A percentile compares a stretch with the other conserved stretches of the same genome.
These are phyloP conservation scores for Stegana nigrithorax DNA, from an alignment of 2,888 invertebrate genomes.

Conservation along the genomic window DNA sequence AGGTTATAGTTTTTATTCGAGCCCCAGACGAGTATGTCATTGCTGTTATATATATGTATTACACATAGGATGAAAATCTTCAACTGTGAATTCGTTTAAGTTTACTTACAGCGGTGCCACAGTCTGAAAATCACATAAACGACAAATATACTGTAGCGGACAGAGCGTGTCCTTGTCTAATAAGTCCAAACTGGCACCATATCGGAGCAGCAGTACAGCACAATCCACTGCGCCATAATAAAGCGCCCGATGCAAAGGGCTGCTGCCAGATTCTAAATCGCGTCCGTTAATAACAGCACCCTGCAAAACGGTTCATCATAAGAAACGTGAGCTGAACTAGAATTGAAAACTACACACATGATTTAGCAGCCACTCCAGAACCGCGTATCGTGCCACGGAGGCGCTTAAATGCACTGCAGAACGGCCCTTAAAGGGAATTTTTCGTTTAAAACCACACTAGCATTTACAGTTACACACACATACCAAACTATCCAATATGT, in stretches of 20 bases:
- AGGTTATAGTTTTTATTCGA: constrained; percentile 86
- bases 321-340: too few species aligned
- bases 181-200: constrained; percentile 69
- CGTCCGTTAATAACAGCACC: constrained; percentile 62
- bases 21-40: constrained; percentile 86
- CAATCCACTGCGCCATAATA: constrained; percentile 85
- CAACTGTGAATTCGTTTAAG: too few species aligned
- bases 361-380: constrained; percentile 81
- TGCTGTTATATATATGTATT: constrained; percentile 31
- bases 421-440: constrained; percentile 72
- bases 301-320: too few species aligned
- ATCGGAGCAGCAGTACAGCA: constrained; percentile 77
- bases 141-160: constrained; percentile 63
- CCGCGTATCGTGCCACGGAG: constrained; percentile 76
- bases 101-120: constrained; percentile 40
- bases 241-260: constrained; percentile 83
- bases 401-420: constrained; percentile 83
- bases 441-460: neutral
- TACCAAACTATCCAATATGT: constrained; percentile 73
- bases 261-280: constrained; percentile 73
- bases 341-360: constrained; percentile 68
- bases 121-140: constrained; percentile 64
- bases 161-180: constrained; percentile 61
- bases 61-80: too few species aligned
- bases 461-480: constrained; percentile 33